These are phyloP conservation scores for Apoda limacodes DNA, from an alignment of 2,888 invertebrate species.

Conservation along the genomic window DNA sequence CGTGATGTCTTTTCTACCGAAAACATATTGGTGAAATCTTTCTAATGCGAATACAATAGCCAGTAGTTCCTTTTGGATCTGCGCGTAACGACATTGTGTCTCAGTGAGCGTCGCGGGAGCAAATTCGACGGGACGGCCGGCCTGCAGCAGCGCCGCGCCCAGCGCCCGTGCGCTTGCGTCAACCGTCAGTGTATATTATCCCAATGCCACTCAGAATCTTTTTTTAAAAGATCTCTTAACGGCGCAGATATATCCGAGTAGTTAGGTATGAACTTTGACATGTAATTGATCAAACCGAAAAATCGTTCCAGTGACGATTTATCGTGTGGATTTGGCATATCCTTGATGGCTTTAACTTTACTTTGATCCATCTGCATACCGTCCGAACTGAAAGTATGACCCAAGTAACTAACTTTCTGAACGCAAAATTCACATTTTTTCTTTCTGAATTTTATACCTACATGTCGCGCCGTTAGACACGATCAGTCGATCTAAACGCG, in stretches of 20 bases:
- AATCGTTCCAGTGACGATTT: constrained; percentile 14
- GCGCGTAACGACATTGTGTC: constrained; percentile 19
- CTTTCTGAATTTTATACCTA: constrained; percentile 19
- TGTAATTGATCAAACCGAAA: constrained; percentile 16
- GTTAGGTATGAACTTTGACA: constrained; percentile 14
- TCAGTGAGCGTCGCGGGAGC: constrained; percentile 18
- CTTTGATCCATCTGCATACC: constrained; percentile 16
- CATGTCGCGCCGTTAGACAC: constrained; percentile 13
- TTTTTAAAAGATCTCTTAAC: constrained; percentile 9
- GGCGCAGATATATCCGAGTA: constrained; percentile 7
- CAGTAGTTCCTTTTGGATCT: constrained; percentile 26
- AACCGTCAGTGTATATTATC: constrained; percentile 15
- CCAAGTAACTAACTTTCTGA: constrained; percentile 16
- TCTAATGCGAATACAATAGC: too few relatives aligned
- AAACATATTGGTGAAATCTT: constrained; percentile 23
- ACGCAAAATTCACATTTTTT: constrained; percentile 8
- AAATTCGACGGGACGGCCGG: constrained; percentile 14
- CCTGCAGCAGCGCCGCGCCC: constrained; percentile 18
- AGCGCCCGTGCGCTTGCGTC: constrained; percentile 16
- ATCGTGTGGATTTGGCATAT: constrained; percentile 10
- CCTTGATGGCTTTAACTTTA: constrained; percentile 16
- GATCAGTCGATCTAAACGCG: constrained; percentile 11
- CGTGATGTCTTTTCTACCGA: constrained; percentile 16
- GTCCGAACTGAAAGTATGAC: constrained; percentile 16
- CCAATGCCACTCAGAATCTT: constrained; percentile 14